Percentiles rank a stretch among this genome's conserved stretches.
Evolutionary conservation across 2,797 vertebrate genomes (phyloP).

Genomic region (Capromys pilorides): DNA sequence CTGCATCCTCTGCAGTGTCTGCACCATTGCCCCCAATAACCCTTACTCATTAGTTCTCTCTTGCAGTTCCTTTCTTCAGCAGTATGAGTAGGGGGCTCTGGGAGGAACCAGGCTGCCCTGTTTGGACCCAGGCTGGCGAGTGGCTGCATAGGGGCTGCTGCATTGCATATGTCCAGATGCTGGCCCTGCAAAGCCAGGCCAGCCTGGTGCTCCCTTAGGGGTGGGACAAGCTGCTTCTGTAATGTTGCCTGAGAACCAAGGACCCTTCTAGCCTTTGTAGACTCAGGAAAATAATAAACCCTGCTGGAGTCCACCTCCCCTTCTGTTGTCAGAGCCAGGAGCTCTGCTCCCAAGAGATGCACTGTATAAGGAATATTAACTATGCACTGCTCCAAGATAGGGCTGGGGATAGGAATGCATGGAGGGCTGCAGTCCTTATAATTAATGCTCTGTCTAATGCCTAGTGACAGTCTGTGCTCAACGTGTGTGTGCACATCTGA

Average conservation of each 20-base stretch:
- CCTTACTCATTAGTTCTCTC: background rate
- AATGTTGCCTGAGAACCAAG: background rate
- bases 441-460: background rate
- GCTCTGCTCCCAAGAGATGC: conserved; percentile 14
- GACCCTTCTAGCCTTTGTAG: background rate
- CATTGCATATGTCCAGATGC: background rate
- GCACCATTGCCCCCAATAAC: background rate
- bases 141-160: background rate
- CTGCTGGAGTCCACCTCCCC: background rate
- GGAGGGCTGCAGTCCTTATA: background rate
- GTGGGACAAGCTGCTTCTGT: background rate
- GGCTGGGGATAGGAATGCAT: background rate
- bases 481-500: background rate
- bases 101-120: background rate
- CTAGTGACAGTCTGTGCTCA: background rate
- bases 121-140: background rate
- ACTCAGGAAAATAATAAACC: background rate
- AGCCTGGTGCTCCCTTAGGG: background rate
- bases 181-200: background rate
- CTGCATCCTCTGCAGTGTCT: background rate
- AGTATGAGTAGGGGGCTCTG: background rate
- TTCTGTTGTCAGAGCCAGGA: background rate
- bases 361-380: background rate
- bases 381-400: background rate
- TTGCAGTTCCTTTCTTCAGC: background rate